These are phyloP conservation scores for Agrypnia vestita DNA, from an alignment of 1,140 invertebrate species.

Conservation along the genomic window DNA sequence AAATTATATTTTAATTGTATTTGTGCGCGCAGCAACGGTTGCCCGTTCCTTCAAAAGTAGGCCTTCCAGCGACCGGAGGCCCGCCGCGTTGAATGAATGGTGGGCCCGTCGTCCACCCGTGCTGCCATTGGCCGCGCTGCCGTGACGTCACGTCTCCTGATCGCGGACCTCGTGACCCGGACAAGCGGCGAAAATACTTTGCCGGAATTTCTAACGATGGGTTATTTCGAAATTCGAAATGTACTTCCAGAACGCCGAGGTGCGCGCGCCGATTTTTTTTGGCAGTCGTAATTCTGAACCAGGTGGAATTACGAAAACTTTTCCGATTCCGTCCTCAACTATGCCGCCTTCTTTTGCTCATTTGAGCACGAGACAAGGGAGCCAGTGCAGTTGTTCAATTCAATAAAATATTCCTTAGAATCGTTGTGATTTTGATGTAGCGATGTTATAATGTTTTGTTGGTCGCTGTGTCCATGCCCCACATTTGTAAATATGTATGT, in stretches of 20 bases:
- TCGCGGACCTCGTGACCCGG: slow-evolving; percentile 27
- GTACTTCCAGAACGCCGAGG: too few relatives aligned
- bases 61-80: slow-evolving; percentile 14
- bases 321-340: not conserved
- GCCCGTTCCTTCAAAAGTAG: not conserved
- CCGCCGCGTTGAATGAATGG: slow-evolving; percentile 25
- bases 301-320: too few relatives aligned
- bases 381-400: not conserved
- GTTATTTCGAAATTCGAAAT: too few relatives aligned
- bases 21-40: not conserved
- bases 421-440: too few relatives aligned
- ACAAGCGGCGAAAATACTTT: not conserved
- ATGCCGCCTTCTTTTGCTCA: not conserved
- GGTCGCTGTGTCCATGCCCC: not conserved
- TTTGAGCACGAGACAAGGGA: not conserved
- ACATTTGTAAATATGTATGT: slow-evolving; percentile 2
- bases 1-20: not conserved
- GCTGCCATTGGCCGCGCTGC: not conserved
- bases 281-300: too few relatives aligned
- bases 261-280: too few relatives aligned
- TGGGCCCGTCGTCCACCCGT: not conserved
- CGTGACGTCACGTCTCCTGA: slow-evolving; percentile 12
- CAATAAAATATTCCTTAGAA: not conserved
- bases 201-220: too few relatives aligned
- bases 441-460: too few relatives aligned